A percentile compares a stretch with the other conserved stretches of the same genome.
These are phyloP conservation scores for Oscheius sp. DNA, from an alignment of 2,888 invertebrate species.

Conservation along the genomic window DNA sequence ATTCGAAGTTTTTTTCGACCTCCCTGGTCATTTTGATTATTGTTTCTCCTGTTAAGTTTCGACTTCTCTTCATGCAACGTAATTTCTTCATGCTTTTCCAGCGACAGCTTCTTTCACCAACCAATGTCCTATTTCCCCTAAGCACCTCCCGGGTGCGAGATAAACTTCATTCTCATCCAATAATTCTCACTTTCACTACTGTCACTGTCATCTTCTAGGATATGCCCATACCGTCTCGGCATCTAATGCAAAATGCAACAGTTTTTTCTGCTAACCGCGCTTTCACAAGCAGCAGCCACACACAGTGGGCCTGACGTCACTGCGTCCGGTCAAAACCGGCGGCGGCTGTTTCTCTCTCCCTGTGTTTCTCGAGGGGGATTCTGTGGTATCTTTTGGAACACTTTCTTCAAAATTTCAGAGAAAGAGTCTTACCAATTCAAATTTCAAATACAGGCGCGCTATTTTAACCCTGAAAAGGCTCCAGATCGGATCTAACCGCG, in stretches of 20 bases:
- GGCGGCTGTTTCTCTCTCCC: no score
- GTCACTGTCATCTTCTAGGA: neutral
- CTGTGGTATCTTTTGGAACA: neutral
- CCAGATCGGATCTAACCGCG: no score
- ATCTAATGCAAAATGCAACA: constrained; percentile 2
- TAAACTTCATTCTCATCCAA: no score
- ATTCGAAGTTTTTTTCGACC: neutral
- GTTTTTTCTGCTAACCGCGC: constrained; percentile 2
- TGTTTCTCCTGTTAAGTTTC: neutral
- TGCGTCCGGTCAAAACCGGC: constrained; percentile 19
- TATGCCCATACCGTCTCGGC: neutral
- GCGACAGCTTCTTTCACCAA: no score
- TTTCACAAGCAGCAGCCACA: constrained; percentile 9
- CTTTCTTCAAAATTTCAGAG: no score
- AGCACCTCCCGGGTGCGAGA: no score
- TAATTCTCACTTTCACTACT: neutral
- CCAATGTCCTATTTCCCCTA: no score
- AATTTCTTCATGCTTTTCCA: no score
- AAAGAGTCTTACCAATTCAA: no score
- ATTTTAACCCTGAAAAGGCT: no score
- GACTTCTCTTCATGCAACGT: no score
- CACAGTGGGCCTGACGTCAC: constrained; percentile 9
- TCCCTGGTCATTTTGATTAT: neutral
- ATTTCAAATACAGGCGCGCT: no score
- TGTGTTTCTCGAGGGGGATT: neutral